Evolutionary conservation across 2,797 vertebrate genomes (phyloP), one percentile per base, ranked within the genome.

Genomic region (Mormyrops attenuatus): DNA sequence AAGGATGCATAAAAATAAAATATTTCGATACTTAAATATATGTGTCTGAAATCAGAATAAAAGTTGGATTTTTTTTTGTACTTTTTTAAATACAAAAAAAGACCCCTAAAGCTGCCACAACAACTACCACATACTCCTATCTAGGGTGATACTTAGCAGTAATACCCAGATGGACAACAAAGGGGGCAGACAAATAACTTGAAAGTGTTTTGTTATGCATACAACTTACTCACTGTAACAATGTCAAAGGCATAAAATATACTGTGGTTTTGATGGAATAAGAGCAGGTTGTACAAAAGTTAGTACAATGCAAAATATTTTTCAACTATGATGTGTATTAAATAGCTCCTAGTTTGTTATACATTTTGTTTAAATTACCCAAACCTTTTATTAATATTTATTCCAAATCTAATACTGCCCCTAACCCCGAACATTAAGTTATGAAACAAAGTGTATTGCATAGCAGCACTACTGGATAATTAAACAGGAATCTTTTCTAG

Each of bases 11-110:
- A 88, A 88, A 49, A 63, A 66, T 47, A 88, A 80, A 80, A 88
- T 49, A 87, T 26, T 87, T 87, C 52, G 34, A 52, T 66, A 47
- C 44, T 63, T 66, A 44, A 66, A 77, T 88, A 30, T 87, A 55
- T 87, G 49, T 86, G 86, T 87, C 53, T 57, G 53, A 87, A 60
- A 38, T 60, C 53, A 87, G 85, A 87, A 60, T 41, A 63, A 85
- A 57, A 38, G 50, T 34, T 88, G 11, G 77, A 38, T 34, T 41
- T 17, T 30, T 88, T 88, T 77, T 34, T 30, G n/a, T 50, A 50
- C 44, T 88, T 88, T 69, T n/a, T 88, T 88, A 88, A 88, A 53
- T 88, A 88, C 66, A 88, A 88, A 77, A 55, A 88, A 22, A n/a
- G 38, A 38, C 17, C 38, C 26, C 69, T 80, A 88, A 88, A 88